Evolutionary conservation across 2,113 vertebrate genomes (phyloP).

Genomic region (Lethenteron camtschaticum): DNA sequence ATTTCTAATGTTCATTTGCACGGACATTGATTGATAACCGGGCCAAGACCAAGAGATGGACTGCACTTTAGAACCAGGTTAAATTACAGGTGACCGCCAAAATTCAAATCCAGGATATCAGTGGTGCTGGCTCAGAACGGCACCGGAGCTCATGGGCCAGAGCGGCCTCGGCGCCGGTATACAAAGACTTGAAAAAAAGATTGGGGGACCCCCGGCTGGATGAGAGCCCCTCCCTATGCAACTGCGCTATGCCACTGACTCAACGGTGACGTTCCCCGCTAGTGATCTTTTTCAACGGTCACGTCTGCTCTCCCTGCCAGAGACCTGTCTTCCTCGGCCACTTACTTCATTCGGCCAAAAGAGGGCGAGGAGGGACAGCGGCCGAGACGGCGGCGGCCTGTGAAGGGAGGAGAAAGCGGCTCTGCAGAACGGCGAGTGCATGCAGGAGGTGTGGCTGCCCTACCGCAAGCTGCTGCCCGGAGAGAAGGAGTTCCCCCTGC

Average conservation of each 20-base stretch:
- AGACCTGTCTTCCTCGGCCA: constrained; percentile 63
- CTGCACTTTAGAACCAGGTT: no score
- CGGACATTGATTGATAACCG: no score
- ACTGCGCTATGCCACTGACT: no score
- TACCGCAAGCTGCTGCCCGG: constrained; percentile 26
- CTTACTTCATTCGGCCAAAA: constrained; percentile 37
- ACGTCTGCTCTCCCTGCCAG: constrained; percentile 18
- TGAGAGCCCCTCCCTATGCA: no score
- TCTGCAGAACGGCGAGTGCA: constrained; percentile 7
- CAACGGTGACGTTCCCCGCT: no score
- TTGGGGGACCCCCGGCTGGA: no score
- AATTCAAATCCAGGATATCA: rapidly evolving
- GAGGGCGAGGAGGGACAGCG: constrained; percentile 15
- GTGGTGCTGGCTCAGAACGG: rapidly evolving
- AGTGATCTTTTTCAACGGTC: no score
- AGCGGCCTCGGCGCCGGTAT: no score
- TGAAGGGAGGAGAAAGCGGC: constrained; percentile 6
- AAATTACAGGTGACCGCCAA: no score
- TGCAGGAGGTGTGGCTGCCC: constrained; percentile 53
- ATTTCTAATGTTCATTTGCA: neutral
- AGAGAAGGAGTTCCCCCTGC: constrained; percentile 31
- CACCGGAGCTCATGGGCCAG: no score
- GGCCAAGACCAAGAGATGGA: no score
- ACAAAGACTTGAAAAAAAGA: no score
- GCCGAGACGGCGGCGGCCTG: neutral